These are phyloP conservation scores for Ellobius talpinus DNA, from an alignment of 2,113 vertebrate species.

Conservation along the genomic window DNA sequence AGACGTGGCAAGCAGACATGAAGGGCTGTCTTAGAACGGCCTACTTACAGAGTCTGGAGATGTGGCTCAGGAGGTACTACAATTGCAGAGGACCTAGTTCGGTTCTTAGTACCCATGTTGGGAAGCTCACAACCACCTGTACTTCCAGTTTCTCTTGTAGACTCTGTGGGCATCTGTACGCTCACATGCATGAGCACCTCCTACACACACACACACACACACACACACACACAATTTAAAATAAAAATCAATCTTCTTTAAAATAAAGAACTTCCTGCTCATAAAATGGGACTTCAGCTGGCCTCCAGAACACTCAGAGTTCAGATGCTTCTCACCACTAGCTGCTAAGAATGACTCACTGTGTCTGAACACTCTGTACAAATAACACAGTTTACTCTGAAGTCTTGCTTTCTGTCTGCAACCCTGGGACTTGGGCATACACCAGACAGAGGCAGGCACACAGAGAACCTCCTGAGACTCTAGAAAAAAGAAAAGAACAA, in stretches of 20 bases:
- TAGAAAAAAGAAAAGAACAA: neutral
- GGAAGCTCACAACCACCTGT: neutral
- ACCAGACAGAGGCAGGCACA: neutral
- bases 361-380: neutral
- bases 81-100: neutral
- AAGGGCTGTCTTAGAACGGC: neutral
- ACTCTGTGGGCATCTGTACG: too few relatives aligned
- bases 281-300: neutral
- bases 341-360: neutral
- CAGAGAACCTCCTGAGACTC: neutral
- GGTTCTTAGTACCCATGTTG: neutral
- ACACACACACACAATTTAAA: neutral
- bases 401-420: neutral
- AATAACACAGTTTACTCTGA: neutral
- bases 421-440: neutral
- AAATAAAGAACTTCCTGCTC: neutral
- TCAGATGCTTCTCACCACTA: neutral
- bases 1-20: neutral
- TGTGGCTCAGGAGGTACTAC: neutral
- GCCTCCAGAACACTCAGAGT: neutral
- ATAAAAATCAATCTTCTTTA: neutral
- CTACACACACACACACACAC: neutral
- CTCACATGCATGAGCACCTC: too few relatives aligned
- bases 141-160: too few relatives aligned
- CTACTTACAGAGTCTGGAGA: neutral